These are phyloP conservation scores for Neolamprologus ventralis DNA, from an alignment of 2,113 vertebrate species.

Conservation along the genomic window DNA sequence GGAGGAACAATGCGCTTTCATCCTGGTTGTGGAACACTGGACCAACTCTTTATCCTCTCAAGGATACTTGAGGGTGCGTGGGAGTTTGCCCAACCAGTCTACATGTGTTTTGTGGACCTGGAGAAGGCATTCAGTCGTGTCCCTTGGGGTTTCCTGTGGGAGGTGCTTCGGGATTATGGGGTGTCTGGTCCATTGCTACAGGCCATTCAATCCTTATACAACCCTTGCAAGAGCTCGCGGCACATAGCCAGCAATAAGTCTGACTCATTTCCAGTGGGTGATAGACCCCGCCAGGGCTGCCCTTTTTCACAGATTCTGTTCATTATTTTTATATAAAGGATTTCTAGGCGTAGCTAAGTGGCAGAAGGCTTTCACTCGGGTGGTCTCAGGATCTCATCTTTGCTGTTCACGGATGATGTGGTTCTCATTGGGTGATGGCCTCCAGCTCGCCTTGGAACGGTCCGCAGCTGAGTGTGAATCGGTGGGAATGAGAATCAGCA, in stretches of 20 bases:
- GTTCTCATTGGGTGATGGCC: rapidly evolving
- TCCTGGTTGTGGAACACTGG: background rate
- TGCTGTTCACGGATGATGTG: background rate
- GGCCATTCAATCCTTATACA: background rate
- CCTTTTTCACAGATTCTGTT: background rate
- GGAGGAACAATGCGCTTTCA: background rate
- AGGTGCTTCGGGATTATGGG: background rate
- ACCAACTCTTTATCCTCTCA: background rate
- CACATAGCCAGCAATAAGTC: background rate
- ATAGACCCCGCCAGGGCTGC: background rate
- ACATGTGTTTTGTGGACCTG: background rate
- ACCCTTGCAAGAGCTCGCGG: background rate
- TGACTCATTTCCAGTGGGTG: background rate
- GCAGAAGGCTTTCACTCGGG: background rate
- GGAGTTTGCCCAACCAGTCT: background rate
- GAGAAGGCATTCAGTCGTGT: rapidly evolving
- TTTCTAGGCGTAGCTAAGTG: rapidly evolving
- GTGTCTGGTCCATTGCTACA: background rate
- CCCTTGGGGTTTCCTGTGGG: background rate
- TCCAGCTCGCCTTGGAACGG: background rate
- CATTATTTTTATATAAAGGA: background rate
- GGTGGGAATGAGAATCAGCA: background rate
- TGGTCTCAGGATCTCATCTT: background rate
- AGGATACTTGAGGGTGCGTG: background rate
- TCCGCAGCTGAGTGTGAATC: background rate